phyloP scores from a whole-genome alignment of 2,113 vertebrate species.

The Todiramphus saurophagus region DNA sequence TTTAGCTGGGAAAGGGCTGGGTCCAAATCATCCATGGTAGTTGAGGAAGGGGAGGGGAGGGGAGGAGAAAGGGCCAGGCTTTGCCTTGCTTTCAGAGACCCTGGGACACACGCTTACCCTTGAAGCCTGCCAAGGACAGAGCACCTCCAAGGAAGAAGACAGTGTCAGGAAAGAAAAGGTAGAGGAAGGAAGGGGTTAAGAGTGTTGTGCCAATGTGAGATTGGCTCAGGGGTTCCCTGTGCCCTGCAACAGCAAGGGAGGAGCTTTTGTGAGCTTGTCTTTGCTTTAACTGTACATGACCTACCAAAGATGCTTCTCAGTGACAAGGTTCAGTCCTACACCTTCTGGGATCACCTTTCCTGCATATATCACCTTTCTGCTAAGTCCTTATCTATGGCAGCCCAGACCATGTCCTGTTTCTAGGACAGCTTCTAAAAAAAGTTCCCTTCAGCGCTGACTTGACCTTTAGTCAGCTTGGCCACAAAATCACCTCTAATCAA shows the following conservation, averaged over 20 bases:
- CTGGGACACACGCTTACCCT: fast-evolving
- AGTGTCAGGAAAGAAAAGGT: not conserved
- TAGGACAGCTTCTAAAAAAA: not conserved
- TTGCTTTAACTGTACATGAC: not conserved
- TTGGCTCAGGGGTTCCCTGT: not conserved
- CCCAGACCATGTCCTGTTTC: not conserved
- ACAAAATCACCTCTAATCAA: fast-evolving
- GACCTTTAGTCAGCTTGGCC: not conserved
- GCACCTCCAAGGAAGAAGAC: not conserved
- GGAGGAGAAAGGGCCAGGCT: not conserved
- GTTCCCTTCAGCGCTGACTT: not conserved
- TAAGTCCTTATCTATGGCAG: not conserved
- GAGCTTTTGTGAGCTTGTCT: not conserved
- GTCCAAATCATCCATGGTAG: not conserved
- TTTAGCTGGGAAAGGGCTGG: not conserved
- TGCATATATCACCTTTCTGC: not conserved
- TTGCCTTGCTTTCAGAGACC: not conserved
- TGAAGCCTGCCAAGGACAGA: not conserved
- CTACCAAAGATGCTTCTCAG: not conserved
- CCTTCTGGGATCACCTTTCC: not conserved
- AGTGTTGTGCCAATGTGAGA: not conserved
- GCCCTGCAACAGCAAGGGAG: not conserved
- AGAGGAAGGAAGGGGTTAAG: not conserved
- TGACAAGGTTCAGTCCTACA: not conserved
- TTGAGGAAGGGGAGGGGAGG: not conserved